These are phyloP conservation scores for Parus major DNA, from an alignment of 2,113 vertebrate genomes.

Conservation along the genomic window DNA sequence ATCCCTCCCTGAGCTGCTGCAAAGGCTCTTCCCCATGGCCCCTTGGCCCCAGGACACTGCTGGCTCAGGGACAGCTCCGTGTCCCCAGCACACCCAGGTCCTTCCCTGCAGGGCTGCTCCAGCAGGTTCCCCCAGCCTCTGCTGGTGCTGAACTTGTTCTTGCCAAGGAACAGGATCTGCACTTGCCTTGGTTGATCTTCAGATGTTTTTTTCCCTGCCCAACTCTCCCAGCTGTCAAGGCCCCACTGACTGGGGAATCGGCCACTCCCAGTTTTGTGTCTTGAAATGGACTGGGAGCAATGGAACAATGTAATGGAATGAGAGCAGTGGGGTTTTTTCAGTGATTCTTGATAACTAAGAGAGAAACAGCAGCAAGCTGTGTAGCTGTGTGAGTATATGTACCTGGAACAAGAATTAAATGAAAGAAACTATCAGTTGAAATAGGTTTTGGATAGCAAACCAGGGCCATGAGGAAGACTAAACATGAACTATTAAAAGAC, in stretches of 20 bases:
- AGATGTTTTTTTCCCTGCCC: background rate
- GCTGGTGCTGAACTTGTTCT: background rate
- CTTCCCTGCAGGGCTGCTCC: background rate
- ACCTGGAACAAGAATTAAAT: background rate
- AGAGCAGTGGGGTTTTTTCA: background rate
- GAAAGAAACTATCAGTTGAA: background rate
- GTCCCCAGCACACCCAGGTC: background rate
- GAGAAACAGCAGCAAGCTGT: background rate
- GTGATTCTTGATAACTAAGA: background rate
- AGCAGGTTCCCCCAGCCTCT: too few relatives aligned
- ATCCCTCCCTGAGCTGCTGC: background rate
- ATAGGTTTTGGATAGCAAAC: background rate
- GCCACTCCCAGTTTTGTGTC: background rate
- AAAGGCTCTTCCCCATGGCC: background rate
- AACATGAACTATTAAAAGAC: background rate
- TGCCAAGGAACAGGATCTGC: background rate
- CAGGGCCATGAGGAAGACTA: background rate
- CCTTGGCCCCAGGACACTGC: background rate
- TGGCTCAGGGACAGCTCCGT: background rate
- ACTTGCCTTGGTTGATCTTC: background rate
- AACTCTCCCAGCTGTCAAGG: accelerated
- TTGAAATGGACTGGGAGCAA: background rate
- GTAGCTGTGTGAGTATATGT: background rate
- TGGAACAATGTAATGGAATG: background rate
- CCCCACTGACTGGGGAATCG: background rate